Conservation (phyloP, 2,113 vertebrate genomes). For the Corydoras sp. region DNA sequence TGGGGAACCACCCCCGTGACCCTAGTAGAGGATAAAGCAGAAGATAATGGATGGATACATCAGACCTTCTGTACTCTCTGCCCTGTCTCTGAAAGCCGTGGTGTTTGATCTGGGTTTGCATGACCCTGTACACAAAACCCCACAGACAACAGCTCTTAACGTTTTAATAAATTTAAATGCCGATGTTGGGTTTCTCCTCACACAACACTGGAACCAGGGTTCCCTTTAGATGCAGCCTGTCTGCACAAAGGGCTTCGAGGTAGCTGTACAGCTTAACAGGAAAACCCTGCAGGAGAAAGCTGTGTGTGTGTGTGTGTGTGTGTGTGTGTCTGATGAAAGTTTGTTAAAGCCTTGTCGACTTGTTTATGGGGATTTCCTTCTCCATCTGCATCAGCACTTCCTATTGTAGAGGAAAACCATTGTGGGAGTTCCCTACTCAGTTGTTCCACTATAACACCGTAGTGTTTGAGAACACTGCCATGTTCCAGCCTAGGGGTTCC, state of each 20-base stretch:
- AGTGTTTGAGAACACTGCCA: not conserved
- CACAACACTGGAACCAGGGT: slow-evolving; percentile 53
- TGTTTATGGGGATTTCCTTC: slow-evolving; percentile 56
- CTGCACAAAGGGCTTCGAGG: slow-evolving; percentile 50
- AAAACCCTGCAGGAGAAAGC: slow-evolving; percentile 27
- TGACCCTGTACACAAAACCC: slow-evolving; percentile 47
- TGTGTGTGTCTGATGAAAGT: not conserved
- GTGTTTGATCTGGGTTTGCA: slow-evolving; percentile 47
- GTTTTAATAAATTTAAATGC: slow-evolving; percentile 50
- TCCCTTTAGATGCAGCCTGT: slow-evolving; percentile 60
- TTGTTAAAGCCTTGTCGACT: slow-evolving; percentile 20
- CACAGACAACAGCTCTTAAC: slow-evolving; percentile 53
- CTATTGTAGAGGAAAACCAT: slow-evolving; percentile 33
- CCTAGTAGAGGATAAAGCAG: too few species aligned
- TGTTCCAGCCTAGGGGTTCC: slow-evolving; percentile 1
- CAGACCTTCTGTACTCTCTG: slow-evolving; percentile 25
- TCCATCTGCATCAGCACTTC: slow-evolving; percentile 47
- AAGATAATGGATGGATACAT: not conserved
- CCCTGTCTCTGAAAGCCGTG: slow-evolving; percentile 27
- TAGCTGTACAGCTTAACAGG: slow-evolving; percentile 49
- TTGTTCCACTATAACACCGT: slow-evolving; percentile 26
- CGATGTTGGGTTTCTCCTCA: slow-evolving; percentile 51
- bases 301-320: slow-evolving; percentile 19
- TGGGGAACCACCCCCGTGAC: too few species aligned
- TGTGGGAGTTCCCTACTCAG: slow-evolving; percentile 51